Base-by-base conservation (phyloP, 2,113 vertebrate genomes). In the Suncus etruscus region DNA sequence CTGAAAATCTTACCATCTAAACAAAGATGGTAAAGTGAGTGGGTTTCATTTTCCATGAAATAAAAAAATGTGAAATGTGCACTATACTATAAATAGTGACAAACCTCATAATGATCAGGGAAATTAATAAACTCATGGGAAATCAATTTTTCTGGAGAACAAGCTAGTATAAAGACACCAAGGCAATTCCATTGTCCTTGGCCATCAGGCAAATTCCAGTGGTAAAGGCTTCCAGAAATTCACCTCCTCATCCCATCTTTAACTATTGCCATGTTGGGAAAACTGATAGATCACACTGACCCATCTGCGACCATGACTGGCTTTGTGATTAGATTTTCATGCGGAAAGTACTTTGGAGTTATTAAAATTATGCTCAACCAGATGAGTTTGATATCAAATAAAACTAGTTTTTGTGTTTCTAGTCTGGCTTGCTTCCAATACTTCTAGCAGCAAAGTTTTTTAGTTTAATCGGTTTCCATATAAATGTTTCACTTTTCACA, bases 401-500 rank as follows among this genome's bases (percentile, higher is more conserved):
- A 22, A 80, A 50, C 20, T 54, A 27, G 54, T 68, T 7, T 25
- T 50, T 27, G 29, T 83, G 2, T 39, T 83, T 79, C 48, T 83
- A 50, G 24, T 6, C 1, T 45, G 47, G 31, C 45, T 89, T 47
- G 10, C 24, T 83, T 84, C 54, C 48, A 54, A 79, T 73, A 90
- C 90, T 48, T 58, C 70, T 75, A 91, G 31, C 20, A 50, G 82
- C 29, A 39, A 39, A 39, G 39, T 39, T 39, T 39, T 39, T 39
- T 39, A 39, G 3, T 68, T 31, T 63, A 50, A 90, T 65, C 58
- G 85, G 86, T 83, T 45, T 48, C 18, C 50, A 65, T 1, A 11
- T 29, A 54, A 74, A 72, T 11, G 4, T 51, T 84, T 81, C 69
- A 69, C 20, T 84, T 91, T 95, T 50, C 22, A 86, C 39, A 90